Evolutionary conservation across 1,140 invertebrate species (phyloP).

Genomic region (Dysdera silvatica): DNA sequence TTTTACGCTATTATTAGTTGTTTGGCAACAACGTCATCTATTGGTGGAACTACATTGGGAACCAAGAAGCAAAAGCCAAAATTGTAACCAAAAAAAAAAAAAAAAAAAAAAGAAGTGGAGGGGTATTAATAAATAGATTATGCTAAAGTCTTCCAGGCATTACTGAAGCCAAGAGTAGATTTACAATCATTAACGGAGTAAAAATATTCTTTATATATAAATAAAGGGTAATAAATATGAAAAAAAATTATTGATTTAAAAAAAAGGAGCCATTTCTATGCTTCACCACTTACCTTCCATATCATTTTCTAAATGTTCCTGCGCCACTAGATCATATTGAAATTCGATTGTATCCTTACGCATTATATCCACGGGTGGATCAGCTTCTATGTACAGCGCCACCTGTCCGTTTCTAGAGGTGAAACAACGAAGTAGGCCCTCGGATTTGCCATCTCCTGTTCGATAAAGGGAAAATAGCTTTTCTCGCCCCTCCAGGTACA

Average conservation of each 20-base stretch:
- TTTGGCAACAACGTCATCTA: too few relatives aligned
- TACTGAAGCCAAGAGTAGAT: too few relatives aligned
- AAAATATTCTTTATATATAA: too few relatives aligned
- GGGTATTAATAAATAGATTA: not conserved
- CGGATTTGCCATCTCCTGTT: conserved; percentile 40
- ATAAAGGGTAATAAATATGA: too few relatives aligned
- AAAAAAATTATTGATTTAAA: too few relatives aligned
- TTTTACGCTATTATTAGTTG: too few relatives aligned
- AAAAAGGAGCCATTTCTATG: too few relatives aligned
- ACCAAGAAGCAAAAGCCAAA: too few relatives aligned
- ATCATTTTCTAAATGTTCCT: conserved; percentile 48
- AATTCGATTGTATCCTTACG: conserved; percentile 52
- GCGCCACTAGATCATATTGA: conserved; percentile 58
- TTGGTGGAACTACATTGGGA: too few relatives aligned
- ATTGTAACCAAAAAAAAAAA: conserved; percentile 12
- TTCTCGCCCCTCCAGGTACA: conserved; percentile 62
- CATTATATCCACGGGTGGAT: conserved; percentile 45
- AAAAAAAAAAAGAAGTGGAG: not conserved
- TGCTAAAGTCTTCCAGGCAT: too few relatives aligned
- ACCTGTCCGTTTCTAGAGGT: conserved; percentile 57
- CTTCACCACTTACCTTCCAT: conserved; percentile 49
- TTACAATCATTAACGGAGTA: too few relatives aligned
- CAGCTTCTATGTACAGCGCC: conserved; percentile 61
- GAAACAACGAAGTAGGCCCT: conserved; percentile 50
- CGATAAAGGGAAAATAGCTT: conserved; percentile 55